These are phyloP conservation scores for Leucopsar rothschildi DNA, from an alignment of 2,113 vertebrate genomes.

Conservation along the genomic window DNA sequence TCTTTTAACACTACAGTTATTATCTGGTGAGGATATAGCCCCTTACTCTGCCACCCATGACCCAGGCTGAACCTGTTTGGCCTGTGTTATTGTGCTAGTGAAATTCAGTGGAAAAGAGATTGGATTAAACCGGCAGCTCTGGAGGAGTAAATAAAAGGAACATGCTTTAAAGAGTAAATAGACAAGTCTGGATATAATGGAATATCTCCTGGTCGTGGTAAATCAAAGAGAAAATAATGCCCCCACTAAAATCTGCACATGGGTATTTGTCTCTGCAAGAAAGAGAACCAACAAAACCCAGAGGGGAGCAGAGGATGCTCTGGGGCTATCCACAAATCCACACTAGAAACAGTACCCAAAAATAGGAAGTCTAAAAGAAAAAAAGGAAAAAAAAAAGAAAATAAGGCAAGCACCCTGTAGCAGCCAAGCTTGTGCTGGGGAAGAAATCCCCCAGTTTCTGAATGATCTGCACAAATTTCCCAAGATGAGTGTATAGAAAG, in stretches of 20 bases:
- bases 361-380: not conserved
- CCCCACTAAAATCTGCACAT: not conserved
- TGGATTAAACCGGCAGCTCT: constrained; percentile 52
- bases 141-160: constrained; percentile 43
- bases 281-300: not conserved
- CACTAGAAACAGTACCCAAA: not conserved
- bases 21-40: not conserved
- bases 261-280: not conserved
- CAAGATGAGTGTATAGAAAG: not conserved
- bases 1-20: not conserved
- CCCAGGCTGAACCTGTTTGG: constrained; percentile 49
- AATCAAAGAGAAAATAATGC: constrained; percentile 33
- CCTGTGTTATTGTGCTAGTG: constrained; percentile 45
- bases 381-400: too few species aligned
- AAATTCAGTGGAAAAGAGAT: constrained; percentile 65
- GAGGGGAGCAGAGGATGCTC: not conserved
- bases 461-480: not conserved
- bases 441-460: not conserved
- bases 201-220: constrained; percentile 19
- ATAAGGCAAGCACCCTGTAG: not conserved
- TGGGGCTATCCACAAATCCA: not conserved
- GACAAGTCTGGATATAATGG: constrained; percentile 40
- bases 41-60: not conserved
- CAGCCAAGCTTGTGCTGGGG: not conserved
- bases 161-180: constrained; percentile 62